Conservation (phyloP, 2,113 vertebrate genomes). For the Opisthocomus hoazin region DNA sequence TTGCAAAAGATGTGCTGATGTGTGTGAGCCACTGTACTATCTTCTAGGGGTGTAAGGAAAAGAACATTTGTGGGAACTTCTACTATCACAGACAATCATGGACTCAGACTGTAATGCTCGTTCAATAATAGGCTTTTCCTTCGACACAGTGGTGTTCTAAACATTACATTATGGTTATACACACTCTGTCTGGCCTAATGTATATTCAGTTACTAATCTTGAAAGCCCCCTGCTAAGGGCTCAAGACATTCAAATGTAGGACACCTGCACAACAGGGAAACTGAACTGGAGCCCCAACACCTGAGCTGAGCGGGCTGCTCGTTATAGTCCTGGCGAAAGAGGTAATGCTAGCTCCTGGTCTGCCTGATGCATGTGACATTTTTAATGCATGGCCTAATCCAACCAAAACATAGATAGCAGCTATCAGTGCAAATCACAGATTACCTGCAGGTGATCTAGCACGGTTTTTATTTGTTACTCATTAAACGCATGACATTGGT, state of each 20-base stretch:
- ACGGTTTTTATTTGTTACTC: not conserved
- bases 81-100: not conserved
- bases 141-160: not conserved
- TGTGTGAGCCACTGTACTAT: not conserved
- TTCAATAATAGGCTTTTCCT: not conserved
- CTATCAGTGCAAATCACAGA: not conserved
- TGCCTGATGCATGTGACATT: not conserved
- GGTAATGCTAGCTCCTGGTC: not conserved
- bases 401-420: not conserved
- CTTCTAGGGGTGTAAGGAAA: not conserved
- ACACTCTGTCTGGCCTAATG: not conserved
- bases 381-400: not conserved
- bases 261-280: not conserved
- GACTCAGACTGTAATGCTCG: not conserved
- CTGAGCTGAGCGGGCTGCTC: not conserved
- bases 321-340: not conserved
- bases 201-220: not conserved
- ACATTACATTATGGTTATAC: not conserved
- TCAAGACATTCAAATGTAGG: not conserved
- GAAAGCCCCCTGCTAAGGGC: not conserved
- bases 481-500: not conserved
- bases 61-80: not conserved
- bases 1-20: not conserved
- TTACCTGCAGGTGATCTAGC: not conserved
- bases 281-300: not conserved